Conservation (phyloP, 1,140 invertebrate species). For the Pseudomyrmex dendroicus region DNA sequence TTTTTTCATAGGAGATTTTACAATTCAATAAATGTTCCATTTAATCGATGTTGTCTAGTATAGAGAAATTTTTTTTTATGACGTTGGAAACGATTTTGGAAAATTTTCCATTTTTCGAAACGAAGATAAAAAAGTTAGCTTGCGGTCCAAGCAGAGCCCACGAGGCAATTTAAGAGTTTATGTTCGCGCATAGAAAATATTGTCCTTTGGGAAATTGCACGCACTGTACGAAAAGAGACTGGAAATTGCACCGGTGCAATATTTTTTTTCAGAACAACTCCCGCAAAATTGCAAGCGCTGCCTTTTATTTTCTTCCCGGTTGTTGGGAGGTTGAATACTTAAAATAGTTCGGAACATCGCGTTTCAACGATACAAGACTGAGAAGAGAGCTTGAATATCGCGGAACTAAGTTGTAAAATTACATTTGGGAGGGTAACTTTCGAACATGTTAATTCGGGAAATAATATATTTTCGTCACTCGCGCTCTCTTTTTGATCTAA, state of each 20-base stretch:
- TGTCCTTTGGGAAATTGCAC: conserved; percentile 35
- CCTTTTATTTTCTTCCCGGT: not conserved
- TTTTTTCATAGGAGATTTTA: not conserved
- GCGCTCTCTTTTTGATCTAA: not conserved
- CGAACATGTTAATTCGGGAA: not conserved
- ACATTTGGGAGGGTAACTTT: not conserved
- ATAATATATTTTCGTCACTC: not conserved
- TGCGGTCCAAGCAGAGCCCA: not conserved
- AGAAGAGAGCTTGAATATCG: not conserved
- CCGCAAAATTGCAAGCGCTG: not conserved
- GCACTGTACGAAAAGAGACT: conserved; percentile 5
- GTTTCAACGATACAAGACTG: not conserved
- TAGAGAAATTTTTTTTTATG: not conserved
- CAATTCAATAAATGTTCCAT: not conserved
- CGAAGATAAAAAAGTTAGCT: conserved; percentile 25
- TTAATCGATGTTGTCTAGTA: not conserved
- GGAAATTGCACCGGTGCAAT: conserved; percentile 5
- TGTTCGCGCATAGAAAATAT: conserved; percentile 18
- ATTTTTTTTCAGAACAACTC: conserved; percentile 5
- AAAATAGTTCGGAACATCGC: not conserved
- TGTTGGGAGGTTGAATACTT: not conserved
- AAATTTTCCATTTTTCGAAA: conserved; percentile 26
- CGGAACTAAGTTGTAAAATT: not conserved
- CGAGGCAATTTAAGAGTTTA: conserved; percentile 30
- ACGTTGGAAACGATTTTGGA: conserved; percentile 5